Percentiles rank a stretch among this genome's conserved stretches.
Evolutionary conservation across 2,888 invertebrate species (phyloP).

Genomic region (Drosophila sordidapex): DNA sequence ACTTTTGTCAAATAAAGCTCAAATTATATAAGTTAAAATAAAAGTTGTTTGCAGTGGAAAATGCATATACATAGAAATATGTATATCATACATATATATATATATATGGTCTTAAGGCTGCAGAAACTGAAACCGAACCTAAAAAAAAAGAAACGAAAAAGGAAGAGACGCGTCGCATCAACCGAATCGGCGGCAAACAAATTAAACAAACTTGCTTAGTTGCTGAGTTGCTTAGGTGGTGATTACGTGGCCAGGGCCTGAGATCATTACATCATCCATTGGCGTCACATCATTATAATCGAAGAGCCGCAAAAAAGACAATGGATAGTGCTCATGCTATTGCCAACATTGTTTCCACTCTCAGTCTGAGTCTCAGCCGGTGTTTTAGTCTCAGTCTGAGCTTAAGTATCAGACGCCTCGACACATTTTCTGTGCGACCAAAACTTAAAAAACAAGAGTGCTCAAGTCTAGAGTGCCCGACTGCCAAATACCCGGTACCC

Average conservation of each 20-base stretch:
- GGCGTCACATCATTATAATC: slow-evolving; percentile 72
- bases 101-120: slow-evolving; percentile 15
- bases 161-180: slow-evolving; percentile 43
- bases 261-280: slow-evolving; percentile 65
- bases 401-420: slow-evolving; percentile 43
- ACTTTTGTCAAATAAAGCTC: background rate
- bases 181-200: slow-evolving; percentile 61
- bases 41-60: slow-evolving; percentile 22
- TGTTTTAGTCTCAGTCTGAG: slow-evolving; percentile 15
- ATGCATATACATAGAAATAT: background rate
- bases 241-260: slow-evolving; percentile 65
- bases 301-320: slow-evolving; percentile 69
- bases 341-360: slow-evolving; percentile 34
- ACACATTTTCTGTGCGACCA: slow-evolving; percentile 34
- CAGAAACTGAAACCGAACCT: slow-evolving; percentile 35
- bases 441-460: slow-evolving; percentile 16
- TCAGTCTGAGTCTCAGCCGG: slow-evolving; percentile 8
- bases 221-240: slow-evolving; percentile 43
- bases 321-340: slow-evolving; percentile 44
- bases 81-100: background rate
- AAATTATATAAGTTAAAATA: background rate
- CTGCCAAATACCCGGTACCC: background rate
- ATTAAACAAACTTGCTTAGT: slow-evolving; percentile 57
- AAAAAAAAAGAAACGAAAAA: slow-evolving; percentile 19
- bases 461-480: background rate